Conservation (phyloP, 2,888 invertebrate genomes). For the Andrena flavipes region DNA sequence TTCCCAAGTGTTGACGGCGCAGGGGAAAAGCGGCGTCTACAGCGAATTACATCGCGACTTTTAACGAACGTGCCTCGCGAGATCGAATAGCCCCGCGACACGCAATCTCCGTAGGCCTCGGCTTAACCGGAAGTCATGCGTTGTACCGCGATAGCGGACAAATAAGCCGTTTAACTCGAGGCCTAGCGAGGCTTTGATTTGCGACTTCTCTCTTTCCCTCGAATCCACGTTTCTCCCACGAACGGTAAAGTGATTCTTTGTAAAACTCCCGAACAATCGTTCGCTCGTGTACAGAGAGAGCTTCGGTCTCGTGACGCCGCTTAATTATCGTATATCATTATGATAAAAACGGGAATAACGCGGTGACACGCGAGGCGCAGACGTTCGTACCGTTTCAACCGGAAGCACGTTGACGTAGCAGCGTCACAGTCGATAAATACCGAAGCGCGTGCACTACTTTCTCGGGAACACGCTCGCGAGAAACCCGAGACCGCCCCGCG, state of each 20-base stretch:
- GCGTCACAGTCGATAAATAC: slow-evolving; percentile 60
- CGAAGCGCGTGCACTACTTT: slow-evolving; percentile 59
- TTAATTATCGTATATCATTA: slow-evolving; percentile 58
- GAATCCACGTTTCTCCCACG: slow-evolving; percentile 6
- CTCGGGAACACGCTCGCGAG: slow-evolving; percentile 50
- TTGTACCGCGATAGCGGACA: slow-evolving; percentile 62
- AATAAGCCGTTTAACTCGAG: slow-evolving; percentile 64
- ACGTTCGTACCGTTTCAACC: slow-evolving; percentile 36
- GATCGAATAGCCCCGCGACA: slow-evolving; percentile 59
- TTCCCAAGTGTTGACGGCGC: slow-evolving; percentile 46
- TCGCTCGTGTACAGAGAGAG: slow-evolving; percentile 4
- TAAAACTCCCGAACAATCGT: slow-evolving; percentile 33
- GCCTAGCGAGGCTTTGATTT: slow-evolving; percentile 34
- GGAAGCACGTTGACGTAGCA: slow-evolving; percentile 46
- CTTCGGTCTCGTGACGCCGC: slow-evolving; percentile 31
- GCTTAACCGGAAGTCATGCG: slow-evolving; percentile 60
- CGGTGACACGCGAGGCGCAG: slow-evolving; percentile 60
- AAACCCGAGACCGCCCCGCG: slow-evolving; percentile 55
- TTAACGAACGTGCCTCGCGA: slow-evolving; percentile 45
- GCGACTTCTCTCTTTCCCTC: slow-evolving; percentile 10
- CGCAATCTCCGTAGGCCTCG: slow-evolving; percentile 47
- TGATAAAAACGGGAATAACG: slow-evolving; percentile 50
- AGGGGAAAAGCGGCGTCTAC: slow-evolving; percentile 30
- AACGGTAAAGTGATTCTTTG: background rate
- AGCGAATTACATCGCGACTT: slow-evolving; percentile 51